Evolutionary conservation across 2,888 invertebrate species (phyloP), one percentile per base, ranked within the genome.

Genomic region (Syritta pipiens): DNA sequence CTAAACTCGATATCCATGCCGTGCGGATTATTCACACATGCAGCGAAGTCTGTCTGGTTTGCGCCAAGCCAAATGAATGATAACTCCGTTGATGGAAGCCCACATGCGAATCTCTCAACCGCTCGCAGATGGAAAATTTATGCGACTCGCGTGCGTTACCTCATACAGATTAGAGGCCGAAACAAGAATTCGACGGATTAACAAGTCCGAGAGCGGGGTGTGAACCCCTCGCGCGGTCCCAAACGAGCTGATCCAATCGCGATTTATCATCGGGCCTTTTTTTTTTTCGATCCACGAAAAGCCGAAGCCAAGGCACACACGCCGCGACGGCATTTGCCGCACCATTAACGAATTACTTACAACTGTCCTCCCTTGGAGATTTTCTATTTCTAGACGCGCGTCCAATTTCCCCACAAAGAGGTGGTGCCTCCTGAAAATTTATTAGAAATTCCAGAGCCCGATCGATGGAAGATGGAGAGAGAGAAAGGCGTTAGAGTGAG

Each of bases 341-440:
- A 65, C 77, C 67, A 77, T 72, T 72, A 77, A 72, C 65, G 72
- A 77, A 72, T 77, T 77, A 77, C 67, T 77, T 77, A 72, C 77
- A 77, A 77, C 53, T 77, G 77, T 77, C 77, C 77, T 77, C 77
- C 77, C 77, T 77, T 77, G 59, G 42, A 55, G 30, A 30, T 72
- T 51, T 71, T 77, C 71, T 60, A 72, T 63, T 77, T 65, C 22
- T 35, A 48, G 32, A 12, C 24, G 28, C 9, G 10, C 32, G 28
- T 26, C 17, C 5, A 32, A 6, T 42, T 35, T 59, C 46, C 60
- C 32, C 28, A 40, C 40, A 35, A 51, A 57, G 59, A 57, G 30
- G 67, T 68, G 60, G 46, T 55, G 35, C 48, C 55, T 42, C 24
- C 37, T 46, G 32, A 32, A 69, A 77, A 71, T 65, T 72, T 65